Evolutionary conservation across 2,113 vertebrate genomes (phyloP).

Genomic region (Dasyornis broadbenti): DNA sequence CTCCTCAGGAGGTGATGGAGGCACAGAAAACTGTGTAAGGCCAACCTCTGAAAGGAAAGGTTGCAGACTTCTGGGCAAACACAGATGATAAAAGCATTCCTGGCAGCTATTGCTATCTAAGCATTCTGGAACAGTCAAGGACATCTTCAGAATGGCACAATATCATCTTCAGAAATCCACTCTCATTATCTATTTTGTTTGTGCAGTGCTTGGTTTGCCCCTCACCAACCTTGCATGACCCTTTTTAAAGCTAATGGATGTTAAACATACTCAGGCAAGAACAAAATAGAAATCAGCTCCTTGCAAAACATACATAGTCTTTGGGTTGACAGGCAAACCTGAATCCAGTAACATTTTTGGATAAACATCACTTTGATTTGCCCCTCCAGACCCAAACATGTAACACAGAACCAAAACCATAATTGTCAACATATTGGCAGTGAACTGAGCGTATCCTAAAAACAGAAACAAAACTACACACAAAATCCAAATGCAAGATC

Average conservation of each 20-base stretch:
- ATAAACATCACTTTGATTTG: neutral
- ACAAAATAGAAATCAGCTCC: neutral
- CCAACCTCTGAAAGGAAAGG: slow-evolving; percentile 33
- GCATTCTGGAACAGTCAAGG: slow-evolving; percentile 48
- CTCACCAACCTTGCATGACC: neutral
- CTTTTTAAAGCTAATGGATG: neutral
- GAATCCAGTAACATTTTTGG: neutral
- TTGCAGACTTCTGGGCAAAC: slow-evolving; percentile 35
- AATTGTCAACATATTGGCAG: neutral
- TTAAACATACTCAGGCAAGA: neutral
- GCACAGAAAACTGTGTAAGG: neutral
- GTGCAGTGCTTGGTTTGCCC: neutral
- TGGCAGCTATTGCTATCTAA: slow-evolving; percentile 23
- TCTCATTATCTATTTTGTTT: slow-evolving; percentile 17
- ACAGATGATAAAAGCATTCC: slow-evolving; percentile 55
- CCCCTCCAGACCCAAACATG: neutral
- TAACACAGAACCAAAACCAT: neutral
- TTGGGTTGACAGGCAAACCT: neutral
- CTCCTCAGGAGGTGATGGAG: neutral
- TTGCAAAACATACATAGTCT: neutral
- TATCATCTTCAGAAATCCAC: slow-evolving; percentile 35
- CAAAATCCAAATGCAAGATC: neutral
- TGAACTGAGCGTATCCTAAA: neutral
- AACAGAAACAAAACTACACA: neutral
- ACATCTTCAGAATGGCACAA: slow-evolving; percentile 37